Evolutionary conservation across 2,888 invertebrate species (phyloP).

Genomic region (Sinodicranocentrus sp.): DNA sequence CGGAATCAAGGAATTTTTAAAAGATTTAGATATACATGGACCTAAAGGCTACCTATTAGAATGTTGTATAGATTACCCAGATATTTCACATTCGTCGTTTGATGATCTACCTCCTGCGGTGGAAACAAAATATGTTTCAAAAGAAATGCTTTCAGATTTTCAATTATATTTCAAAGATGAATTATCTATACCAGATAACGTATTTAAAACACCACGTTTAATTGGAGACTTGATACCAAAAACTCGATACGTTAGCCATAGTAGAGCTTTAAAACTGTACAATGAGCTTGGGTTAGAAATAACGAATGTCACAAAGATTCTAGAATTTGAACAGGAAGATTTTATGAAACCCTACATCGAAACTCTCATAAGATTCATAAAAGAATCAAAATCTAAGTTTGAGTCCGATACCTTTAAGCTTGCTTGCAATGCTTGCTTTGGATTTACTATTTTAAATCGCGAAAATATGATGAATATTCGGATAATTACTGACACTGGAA

Average conservation of each 20-base stretch:
- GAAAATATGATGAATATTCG: background rate
- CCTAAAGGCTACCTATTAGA: background rate
- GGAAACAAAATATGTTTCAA: background rate
- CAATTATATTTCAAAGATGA: slow-evolving; percentile 9
- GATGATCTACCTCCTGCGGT: background rate
- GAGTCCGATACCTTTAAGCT: background rate
- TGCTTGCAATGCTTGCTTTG: background rate
- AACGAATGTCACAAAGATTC: background rate
- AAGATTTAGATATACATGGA: background rate
- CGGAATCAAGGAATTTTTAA: background rate
- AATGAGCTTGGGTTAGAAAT: background rate
- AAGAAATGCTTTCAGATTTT: background rate
- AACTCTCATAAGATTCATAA: background rate
- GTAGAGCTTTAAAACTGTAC: slow-evolving; percentile 3
- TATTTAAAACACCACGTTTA: background rate
- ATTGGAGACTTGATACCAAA: slow-evolving; percentile 7
- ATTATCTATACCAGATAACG: background rate
- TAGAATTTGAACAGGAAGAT: background rate
- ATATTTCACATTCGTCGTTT: background rate
- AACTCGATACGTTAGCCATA: slow-evolving; percentile 8
- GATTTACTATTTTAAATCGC: background rate
- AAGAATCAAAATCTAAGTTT: background rate
- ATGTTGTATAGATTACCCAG: background rate
- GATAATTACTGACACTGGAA: background rate
- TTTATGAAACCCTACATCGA: background rate